Evolutionary conservation across 2,113 vertebrate genomes (phyloP), one percentile per base, ranked within the genome.

Genomic region (Probosciger aterrimus): DNA sequence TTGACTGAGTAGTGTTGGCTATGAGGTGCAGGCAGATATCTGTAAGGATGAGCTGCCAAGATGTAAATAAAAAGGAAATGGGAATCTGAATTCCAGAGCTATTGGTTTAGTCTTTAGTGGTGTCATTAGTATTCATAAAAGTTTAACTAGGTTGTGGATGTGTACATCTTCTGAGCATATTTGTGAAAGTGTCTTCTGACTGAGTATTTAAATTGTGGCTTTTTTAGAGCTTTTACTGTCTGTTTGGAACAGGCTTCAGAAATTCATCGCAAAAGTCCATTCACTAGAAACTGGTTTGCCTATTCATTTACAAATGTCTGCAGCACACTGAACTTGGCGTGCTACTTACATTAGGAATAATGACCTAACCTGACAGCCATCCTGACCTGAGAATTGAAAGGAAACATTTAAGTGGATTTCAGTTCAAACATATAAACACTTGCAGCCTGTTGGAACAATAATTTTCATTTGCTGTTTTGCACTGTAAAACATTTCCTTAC

Each of bases 401-500:
- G 71, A 88, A 95, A 59, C 6, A 33, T 62, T 86, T 46, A 73
- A 85, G 53, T 74, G 64, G 47, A 47, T 69, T 85, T 95, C 50
- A 31, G n/a, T 59, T 91, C 52, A 86, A 90, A 63, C 39, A 13
- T 33, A 35, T 8, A 57, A 90, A 77, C 33, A 25, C 28, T 93
- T 80, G 12, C 9, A 75, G 37, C 46, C 23, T 83, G 13, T 74
- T 90, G 43, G 22, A 71, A 44, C 46, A 80, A 39, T 87, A 35
- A 81, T 65, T 88, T 87, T 77, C 41, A n/a, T 80, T 93, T 90
- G 17, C 18, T 83, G 13, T 57, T 93, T 84, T 83, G 39, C 41
- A 35, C 28, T 52, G 35, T 91, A 49, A 92, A 44, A 47, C 3
- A 0, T 86, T 79, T 90, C n/a, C 20, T 91, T 17, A 3, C 18